Percentiles rank a stretch among this genome's conserved stretches.
Evolutionary conservation across 2,888 invertebrate genomes (phyloP).

Genomic region (Rhagonycha fulva): DNA sequence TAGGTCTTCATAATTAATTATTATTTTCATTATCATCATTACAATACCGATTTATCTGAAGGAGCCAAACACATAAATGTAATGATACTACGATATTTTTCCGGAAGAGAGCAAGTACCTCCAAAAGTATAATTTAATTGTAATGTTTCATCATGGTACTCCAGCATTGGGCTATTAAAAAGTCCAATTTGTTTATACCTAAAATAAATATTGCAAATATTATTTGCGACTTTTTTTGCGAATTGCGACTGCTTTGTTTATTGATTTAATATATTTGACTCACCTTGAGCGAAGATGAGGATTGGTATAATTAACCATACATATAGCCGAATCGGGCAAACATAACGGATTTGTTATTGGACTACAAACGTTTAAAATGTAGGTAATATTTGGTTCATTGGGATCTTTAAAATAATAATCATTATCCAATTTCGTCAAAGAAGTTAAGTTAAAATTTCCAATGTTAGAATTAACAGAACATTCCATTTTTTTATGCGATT

Average conservation of each 20-base stretch:
- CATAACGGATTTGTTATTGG: constrained; percentile 11
- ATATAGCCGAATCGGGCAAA: neutral
- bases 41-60: neutral
- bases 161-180: too few relatives aligned
- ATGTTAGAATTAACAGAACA: constrained; percentile 3
- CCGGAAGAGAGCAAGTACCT: neutral
- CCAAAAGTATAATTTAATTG: neutral
- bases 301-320: constrained; percentile 5
- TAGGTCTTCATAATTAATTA: neutral
- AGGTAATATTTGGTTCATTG: neutral
- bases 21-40: neutral
- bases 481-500: neutral
- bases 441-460: neutral
- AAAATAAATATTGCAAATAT: neutral
- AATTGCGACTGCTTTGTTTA: neutral
- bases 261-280: neutral
- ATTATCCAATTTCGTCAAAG: neutral
- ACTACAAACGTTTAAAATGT: constrained; percentile 21
- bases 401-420: constrained; percentile 9
- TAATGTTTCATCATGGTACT: neutral
- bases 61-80: neutral
- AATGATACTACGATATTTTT: neutral
- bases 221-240: too few relatives aligned
- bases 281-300: constrained; percentile 6
- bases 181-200: neutral